A percentile compares a stretch with the other conserved stretches of the same genome.
Evolutionary conservation across 1,140 invertebrate genomes (phyloP).

Genomic region (Drosophila rhopaloa): DNA sequence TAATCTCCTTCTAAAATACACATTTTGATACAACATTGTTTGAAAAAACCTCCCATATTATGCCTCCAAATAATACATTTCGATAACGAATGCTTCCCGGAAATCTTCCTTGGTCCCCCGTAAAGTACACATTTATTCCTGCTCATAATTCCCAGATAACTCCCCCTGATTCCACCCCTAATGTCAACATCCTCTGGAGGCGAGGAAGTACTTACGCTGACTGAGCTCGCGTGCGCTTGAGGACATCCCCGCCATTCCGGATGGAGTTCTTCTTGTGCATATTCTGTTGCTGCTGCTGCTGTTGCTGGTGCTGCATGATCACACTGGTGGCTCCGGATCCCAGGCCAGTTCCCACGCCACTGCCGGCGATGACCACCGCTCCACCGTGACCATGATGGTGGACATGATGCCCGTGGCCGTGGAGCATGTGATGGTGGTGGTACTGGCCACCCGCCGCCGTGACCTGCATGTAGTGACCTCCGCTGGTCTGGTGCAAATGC

Average conservation of each 20-base stretch:
- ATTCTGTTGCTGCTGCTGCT: slow-evolving; percentile 84
- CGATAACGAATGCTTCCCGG: slow-evolving; percentile 14
- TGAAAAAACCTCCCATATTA: slow-evolving; percentile 3
- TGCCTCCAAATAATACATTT: not conserved
- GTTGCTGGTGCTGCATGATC: slow-evolving; percentile 83
- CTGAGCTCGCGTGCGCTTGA: slow-evolving; percentile 89
- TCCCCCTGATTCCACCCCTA: not conserved
- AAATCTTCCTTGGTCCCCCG: not conserved
- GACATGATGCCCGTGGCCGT: slow-evolving; percentile 82
- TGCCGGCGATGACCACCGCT: slow-evolving; percentile 81
- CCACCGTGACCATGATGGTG: slow-evolving; percentile 81
- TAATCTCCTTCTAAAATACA: not conserved
- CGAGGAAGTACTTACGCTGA: slow-evolving; percentile 86
- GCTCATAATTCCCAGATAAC: not conserved
- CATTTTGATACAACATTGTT: slow-evolving; percentile 2
- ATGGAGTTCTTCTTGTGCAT: slow-evolving; percentile 89
- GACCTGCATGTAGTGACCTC: slow-evolving; percentile 66
- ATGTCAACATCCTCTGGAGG: not conserved
- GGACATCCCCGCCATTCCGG: slow-evolving; percentile 88
- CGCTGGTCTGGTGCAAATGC: slow-evolving; percentile 42
- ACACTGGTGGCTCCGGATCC: slow-evolving; percentile 85
- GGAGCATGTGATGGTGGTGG: slow-evolving; percentile 84
- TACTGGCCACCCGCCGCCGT: slow-evolving; percentile 85
- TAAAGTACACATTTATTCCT: not conserved
- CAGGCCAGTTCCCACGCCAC: slow-evolving; percentile 79